Percentiles rank a stretch among this genome's conserved stretches.
Evolutionary conservation across 2,113 vertebrate genomes (phyloP).

Genomic region (Hypanus sabinus): DNA sequence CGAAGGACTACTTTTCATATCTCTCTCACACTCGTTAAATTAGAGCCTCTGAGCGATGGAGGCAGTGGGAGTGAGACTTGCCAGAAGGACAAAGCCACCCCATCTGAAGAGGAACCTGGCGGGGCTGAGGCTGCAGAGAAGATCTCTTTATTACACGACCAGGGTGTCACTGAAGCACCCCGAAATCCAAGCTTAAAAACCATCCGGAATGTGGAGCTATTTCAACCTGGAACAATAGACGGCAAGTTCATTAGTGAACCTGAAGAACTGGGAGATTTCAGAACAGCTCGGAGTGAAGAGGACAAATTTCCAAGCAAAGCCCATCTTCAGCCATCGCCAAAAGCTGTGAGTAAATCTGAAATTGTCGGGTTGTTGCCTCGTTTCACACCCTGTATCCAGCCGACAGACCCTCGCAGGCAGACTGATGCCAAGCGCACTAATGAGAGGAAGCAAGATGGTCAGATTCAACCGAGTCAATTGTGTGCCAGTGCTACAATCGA

Average conservation of each 20-base stretch:
- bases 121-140: neutral
- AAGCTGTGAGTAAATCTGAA: neutral
- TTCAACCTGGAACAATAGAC: neutral
- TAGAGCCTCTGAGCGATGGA: slow-evolving; percentile 69
- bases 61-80: slow-evolving; percentile 42
- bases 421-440: neutral
- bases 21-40: slow-evolving; percentile 87
- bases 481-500: neutral
- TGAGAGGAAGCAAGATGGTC: neutral
- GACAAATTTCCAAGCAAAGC: neutral
- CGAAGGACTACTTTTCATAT: slow-evolving; percentile 91
- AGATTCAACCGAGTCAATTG: neutral
- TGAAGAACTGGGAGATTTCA: neutral
- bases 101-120: slow-evolving; percentile 41
- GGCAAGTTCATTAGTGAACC: neutral
- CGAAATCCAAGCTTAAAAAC: neutral
- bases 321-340: neutral
- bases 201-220: neutral
- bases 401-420: neutral
- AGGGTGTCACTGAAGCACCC: neutral
- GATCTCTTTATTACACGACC: no score
- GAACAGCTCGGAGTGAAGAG: neutral
- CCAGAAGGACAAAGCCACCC: slow-evolving; percentile 51
- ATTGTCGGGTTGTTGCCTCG: neutral
- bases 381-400: neutral